Evolutionary conservation across 2,113 vertebrate genomes (phyloP).

Genomic region (Gyps fulvus): DNA sequence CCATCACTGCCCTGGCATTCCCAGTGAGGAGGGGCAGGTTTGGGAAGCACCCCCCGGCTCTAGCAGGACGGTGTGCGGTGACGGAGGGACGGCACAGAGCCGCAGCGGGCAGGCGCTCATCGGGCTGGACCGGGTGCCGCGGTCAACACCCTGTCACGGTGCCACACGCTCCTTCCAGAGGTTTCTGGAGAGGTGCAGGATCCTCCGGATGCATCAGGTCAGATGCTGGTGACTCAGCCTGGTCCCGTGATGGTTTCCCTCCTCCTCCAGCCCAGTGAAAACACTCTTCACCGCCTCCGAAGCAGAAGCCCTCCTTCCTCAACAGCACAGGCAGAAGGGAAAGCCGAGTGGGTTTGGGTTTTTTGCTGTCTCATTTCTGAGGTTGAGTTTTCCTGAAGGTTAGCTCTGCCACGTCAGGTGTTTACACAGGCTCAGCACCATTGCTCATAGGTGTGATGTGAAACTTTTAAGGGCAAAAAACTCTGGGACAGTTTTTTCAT

Average conservation of each 20-base stretch:
- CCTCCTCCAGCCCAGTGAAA: neutral
- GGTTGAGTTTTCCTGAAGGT: neutral
- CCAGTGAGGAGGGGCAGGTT: neutral
- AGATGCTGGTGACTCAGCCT: slow-evolving; percentile 38
- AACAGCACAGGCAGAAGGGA: neutral
- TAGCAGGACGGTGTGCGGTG: neutral
- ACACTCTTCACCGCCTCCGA: rapidly evolving
- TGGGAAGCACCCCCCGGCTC: neutral
- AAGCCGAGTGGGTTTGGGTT: neutral
- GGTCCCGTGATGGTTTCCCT: neutral
- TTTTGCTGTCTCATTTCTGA: neutral
- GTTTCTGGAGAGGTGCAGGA: neutral
- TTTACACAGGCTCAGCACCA: neutral
- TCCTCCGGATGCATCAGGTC: rapidly evolving
- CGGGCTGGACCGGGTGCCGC: rapidly evolving
- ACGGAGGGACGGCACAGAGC: neutral
- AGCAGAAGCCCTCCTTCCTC: neutral
- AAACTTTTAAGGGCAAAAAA: neutral
- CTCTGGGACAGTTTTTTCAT: neutral
- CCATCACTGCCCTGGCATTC: neutral
- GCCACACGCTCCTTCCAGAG: neutral
- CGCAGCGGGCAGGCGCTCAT: rapidly evolving
- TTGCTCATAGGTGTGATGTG: neutral
- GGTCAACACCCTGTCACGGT: rapidly evolving
- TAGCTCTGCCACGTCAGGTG: neutral